Conservation (phyloP, 2,888 invertebrate genomes). For the Pachliopta kotzebuea region DNA sequence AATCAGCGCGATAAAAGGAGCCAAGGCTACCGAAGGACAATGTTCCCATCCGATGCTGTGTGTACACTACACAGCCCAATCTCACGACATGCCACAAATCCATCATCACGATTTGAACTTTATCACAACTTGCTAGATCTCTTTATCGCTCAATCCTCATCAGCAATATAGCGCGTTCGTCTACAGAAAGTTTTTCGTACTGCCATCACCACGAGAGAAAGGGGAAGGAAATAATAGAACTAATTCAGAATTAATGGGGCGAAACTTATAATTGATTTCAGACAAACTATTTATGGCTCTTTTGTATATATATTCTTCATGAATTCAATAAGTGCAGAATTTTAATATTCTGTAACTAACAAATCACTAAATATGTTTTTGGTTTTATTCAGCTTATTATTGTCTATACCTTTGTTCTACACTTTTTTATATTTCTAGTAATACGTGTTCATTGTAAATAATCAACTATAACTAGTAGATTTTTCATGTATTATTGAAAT, state of each 20-base stretch:
- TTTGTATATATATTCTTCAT: not conserved
- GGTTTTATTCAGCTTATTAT: no score
- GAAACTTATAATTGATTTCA: slow-evolving; percentile 25
- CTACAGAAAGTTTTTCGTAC: slow-evolving; percentile 30
- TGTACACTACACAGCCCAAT: slow-evolving; percentile 22
- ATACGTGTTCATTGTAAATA: no score
- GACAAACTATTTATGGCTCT: not conserved
- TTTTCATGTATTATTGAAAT: no score
- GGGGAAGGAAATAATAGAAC: slow-evolving; percentile 37
- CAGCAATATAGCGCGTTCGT: not conserved
- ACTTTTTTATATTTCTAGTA: no score
- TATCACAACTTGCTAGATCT: not conserved
- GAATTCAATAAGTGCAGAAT: not conserved
- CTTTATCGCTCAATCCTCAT: not conserved
- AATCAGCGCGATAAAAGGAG: slow-evolving; percentile 55
- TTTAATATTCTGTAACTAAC: not conserved
- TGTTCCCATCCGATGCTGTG: slow-evolving; percentile 49
- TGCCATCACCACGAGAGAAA: slow-evolving; percentile 42
- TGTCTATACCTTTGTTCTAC: no score
- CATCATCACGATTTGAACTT: slow-evolving; percentile 4
- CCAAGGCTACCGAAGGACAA: slow-evolving; percentile 77
- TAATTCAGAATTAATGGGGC: slow-evolving; percentile 37
- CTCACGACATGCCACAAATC: slow-evolving; percentile 3
- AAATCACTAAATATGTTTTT: no score
- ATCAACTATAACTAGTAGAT: no score